A percentile compares a stretch with the other conserved stretches of the same genome.
These are phyloP conservation scores for Notospermus geniculatus DNA, from an alignment of 1,140 invertebrate genomes.

Conservation along the genomic window DNA sequence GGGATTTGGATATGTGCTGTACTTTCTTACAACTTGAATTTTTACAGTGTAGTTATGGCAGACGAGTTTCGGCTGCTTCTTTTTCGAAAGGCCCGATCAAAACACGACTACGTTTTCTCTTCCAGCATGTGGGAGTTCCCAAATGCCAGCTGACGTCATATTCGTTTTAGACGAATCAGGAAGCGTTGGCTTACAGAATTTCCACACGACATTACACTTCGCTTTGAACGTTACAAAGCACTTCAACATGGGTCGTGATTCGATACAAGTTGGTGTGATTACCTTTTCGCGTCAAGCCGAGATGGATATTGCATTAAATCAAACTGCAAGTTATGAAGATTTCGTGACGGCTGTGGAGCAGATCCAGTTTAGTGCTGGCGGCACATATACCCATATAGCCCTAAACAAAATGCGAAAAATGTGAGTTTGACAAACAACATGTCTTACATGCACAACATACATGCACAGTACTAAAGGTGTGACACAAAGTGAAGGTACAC, in stretches of 20 bases:
- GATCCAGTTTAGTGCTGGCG: background rate
- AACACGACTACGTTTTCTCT: too few species aligned
- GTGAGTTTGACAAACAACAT: too few species aligned
- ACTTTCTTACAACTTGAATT: too few species aligned
- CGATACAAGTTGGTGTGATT: slow-evolving; percentile 16
- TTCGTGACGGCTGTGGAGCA: slow-evolving; percentile 8
- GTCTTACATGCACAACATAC: too few species aligned
- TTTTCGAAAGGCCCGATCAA: too few species aligned
- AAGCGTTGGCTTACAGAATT: slow-evolving; percentile 38
- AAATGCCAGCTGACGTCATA: slow-evolving; percentile 29
- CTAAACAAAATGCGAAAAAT: slow-evolving; percentile 1
- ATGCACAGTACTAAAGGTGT: too few species aligned
- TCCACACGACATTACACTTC: slow-evolving; percentile 32
- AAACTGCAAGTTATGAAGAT: background rate
- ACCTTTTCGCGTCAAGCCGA: slow-evolving; percentile 1
- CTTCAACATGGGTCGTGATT: slow-evolving; percentile 25
- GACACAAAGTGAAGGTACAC: too few species aligned
- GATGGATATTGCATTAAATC: slow-evolving; percentile 10
- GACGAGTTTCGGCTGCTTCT: too few species aligned
- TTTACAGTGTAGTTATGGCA: too few species aligned
- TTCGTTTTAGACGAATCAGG: slow-evolving; percentile 41
- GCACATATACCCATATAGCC: background rate
- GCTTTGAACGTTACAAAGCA: slow-evolving; percentile 26
- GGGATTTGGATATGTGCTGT: too few species aligned
- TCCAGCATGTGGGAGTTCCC: slow-evolving; percentile 13